phyloP scores from a whole-genome alignment of 2,797 vertebrate genomes.

The Coendou prehensilis region DNA sequence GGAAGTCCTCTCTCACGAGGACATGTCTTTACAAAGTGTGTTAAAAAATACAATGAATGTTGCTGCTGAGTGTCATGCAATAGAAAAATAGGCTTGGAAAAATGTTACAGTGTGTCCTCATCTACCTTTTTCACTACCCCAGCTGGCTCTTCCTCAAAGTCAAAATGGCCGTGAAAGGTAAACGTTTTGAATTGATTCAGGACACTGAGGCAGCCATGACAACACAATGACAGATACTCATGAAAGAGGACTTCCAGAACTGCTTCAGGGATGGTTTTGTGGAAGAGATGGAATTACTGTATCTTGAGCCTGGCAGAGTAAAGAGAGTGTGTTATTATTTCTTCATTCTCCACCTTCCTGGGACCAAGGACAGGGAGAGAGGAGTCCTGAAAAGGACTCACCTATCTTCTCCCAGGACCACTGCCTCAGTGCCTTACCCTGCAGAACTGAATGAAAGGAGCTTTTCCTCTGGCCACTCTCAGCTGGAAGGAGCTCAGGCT shows the following conservation, averaged over 20 bases:
- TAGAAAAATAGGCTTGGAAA: not conserved
- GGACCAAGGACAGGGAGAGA: not conserved
- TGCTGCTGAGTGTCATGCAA: not conserved
- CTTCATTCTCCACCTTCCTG: not conserved
- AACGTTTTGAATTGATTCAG: not conserved
- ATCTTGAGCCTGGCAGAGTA: not conserved
- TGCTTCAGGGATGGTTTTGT: not conserved
- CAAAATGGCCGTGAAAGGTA: not conserved
- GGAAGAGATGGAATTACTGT: not conserved
- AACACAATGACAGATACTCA: not conserved
- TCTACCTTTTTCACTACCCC: not conserved
- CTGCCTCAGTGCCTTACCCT: rapidly evolving
- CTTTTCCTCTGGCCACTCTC: not conserved
- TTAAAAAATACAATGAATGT: not conserved
- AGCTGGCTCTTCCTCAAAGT: not conserved
- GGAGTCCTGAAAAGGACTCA: not conserved
- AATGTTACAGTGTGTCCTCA: not conserved
- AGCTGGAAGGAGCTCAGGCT: not conserved
- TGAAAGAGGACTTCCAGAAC: not conserved
- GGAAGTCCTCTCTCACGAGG: not conserved
- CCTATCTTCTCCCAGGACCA: too few species aligned
- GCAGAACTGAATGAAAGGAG: not conserved
- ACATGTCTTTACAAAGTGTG: not conserved
- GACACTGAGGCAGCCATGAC: not conserved
- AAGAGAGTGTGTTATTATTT: not conserved